Percentiles rank a stretch among this genome's conserved stretches.
phyloP scores from a whole-genome alignment of 2,113 vertebrate genomes.

The Rhinolophus ferrumequinum region DNA sequence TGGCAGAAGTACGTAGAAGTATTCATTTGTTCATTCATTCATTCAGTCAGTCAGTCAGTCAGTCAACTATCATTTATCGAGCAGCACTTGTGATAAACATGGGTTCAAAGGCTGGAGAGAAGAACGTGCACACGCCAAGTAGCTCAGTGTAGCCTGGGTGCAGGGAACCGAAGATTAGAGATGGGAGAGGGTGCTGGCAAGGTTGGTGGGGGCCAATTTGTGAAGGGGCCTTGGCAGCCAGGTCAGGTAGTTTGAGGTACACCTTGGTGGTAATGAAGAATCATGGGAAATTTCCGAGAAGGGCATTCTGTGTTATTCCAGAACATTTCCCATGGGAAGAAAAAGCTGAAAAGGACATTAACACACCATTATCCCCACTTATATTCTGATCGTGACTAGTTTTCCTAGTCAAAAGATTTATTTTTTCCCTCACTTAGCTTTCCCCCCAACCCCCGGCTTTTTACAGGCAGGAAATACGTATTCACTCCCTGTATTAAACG shows the following conservation, averaged over 20 bases:
- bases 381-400: neutral
- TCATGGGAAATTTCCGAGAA: neutral
- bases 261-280: neutral
- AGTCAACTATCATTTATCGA: neutral
- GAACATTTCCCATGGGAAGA: conserved; percentile 1
- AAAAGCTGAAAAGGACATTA: neutral
- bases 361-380: neutral
- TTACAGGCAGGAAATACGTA: conserved; percentile 45
- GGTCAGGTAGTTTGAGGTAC: neutral
- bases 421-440: conserved; percentile 49
- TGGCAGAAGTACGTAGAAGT: neutral
- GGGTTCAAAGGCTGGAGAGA: neutral
- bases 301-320: neutral
- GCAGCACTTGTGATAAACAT: neutral
- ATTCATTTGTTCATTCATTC: neutral
- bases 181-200: neutral
- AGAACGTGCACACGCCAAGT: neutral
- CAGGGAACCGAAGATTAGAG: neutral
- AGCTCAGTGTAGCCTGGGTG: neutral
- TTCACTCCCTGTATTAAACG: conserved; percentile 40
- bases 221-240: neutral
- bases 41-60: neutral
- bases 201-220: neutral
- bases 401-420: conserved; percentile 27
- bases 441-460: neutral